Evolutionary conservation across 2,797 vertebrate genomes (phyloP), one percentile per base, ranked within the genome.

Genomic region (Lophius americanus): DNA sequence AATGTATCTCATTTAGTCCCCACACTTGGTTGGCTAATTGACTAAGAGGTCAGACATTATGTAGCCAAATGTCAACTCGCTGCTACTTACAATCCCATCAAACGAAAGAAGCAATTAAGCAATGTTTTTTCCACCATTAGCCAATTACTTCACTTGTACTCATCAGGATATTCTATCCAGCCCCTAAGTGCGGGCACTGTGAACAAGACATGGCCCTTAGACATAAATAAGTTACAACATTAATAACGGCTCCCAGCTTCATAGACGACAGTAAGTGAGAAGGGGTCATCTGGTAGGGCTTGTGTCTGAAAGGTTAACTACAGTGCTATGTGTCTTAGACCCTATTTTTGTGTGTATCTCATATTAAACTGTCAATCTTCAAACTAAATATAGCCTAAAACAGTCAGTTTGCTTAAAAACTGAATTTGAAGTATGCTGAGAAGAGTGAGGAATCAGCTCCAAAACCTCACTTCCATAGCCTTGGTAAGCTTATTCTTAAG

Each of bases 81-180:
- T 42, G 51, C 76, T 73, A 61, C 77, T 68, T 79, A 61, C 66
- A 75, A 55, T 73, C 73, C 64, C 65, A 70, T 84, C 73, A 78
- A 83, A 81, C 79, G 68, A 86, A 81, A 74, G 65, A 82, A 76
- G 83, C 75, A 83, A 90, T 89, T 88, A 84, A 80, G 83, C 70
- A 83, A 68, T 54, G 68, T 75, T 83, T 54, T 81, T 62, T 70
- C 64, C 54, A 37, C 85, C 76, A 84, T 86, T 88, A 84, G 64
- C 77, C 64, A 65, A 84, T 91, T 88, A 88, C 53, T 66, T 70
- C 42, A 11, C 13, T 79, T 72, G 72, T 75, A 62, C 41, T 83
- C 79, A 83, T 51, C 7, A 13, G 63, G 68, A 78, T 42, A 14
- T 78, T 70, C 69, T 62, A 35, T 81, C 72, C 57, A 60, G 68